phyloP scores from a whole-genome alignment of 2,888 invertebrate species.

The Atethmia centrago region DNA sequence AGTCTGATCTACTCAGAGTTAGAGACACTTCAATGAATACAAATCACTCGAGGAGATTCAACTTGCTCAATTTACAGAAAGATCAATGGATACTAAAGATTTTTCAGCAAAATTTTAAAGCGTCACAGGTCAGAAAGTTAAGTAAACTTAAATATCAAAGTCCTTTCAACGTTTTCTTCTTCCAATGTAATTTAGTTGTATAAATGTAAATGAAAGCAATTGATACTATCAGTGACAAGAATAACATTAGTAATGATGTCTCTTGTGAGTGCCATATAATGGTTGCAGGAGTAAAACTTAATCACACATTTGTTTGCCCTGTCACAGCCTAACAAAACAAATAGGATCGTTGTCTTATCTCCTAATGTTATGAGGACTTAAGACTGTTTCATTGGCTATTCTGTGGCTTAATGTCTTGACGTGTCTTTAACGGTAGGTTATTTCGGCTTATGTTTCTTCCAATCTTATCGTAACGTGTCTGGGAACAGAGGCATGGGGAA shows the following conservation, averaged over 20 bases:
- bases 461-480: neutral
- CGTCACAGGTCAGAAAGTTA: neutral
- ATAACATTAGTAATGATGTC: slow-evolving; percentile 47
- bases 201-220: slow-evolving; percentile 41
- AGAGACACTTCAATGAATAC: slow-evolving; percentile 30
- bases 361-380: slow-evolving; percentile 45
- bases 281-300: slow-evolving; percentile 37
- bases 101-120: neutral
- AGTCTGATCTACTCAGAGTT: slow-evolving; percentile 25
- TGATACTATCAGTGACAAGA: slow-evolving; percentile 38
- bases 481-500: no score
- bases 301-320: slow-evolving; percentile 48
- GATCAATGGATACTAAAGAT: neutral
- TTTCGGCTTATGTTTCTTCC: neutral
- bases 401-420: slow-evolving; percentile 38
- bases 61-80: slow-evolving; percentile 19
- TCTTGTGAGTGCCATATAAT: slow-evolving; percentile 26
- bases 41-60: slow-evolving; percentile 18
- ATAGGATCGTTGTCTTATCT: slow-evolving; percentile 46
- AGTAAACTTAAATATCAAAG: neutral
- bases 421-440: slow-evolving; percentile 16
- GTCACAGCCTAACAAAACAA: slow-evolving; percentile 47
- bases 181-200: neutral
- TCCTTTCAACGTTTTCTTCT: neutral
- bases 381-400: slow-evolving; percentile 44